Conservation (phyloP, 2,797 vertebrate species). For the Synaphobranchus kaupii region DNA sequence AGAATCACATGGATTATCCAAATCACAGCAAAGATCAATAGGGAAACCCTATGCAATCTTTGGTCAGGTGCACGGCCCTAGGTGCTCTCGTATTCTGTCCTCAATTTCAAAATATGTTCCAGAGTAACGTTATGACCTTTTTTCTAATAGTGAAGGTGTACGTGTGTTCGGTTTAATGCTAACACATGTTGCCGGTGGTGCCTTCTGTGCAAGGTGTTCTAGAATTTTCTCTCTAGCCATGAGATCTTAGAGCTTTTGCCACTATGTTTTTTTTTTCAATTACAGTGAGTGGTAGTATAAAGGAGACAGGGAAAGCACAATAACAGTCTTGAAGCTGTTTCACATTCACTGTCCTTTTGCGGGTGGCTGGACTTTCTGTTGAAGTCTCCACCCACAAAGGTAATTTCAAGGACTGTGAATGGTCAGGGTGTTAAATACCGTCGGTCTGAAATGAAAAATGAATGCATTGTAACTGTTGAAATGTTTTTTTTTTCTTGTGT, state of each 20-base stretch:
- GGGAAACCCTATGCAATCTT: not conserved
- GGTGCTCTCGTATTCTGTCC: not conserved
- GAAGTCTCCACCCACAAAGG: not conserved
- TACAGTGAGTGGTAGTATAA: conserved; percentile 12
- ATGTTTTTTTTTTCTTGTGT: not conserved
- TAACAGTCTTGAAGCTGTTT: conserved; percentile 2
- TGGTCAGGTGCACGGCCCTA: not conserved
- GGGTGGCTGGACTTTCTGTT: not conserved
- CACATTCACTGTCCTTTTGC: not conserved
- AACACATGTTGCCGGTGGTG: not conserved
- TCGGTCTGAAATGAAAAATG: not conserved
- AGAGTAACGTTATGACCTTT: not conserved
- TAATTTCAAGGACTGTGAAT: conserved; percentile 10
- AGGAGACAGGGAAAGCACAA: conserved; percentile 7
- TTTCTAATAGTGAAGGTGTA: conserved; percentile 2
- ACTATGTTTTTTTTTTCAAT: not conserved
- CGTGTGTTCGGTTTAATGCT: not conserved
- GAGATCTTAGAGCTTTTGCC: no score
- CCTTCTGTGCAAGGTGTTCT: not conserved
- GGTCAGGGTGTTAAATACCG: not conserved
- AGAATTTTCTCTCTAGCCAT: not conserved
- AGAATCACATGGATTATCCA: not conserved
- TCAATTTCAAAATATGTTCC: no score
- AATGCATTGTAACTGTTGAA: not conserved
- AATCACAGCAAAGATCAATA: not conserved